Evolutionary conservation across 2,888 invertebrate genomes (phyloP).

Genomic region (Flabesymbios commensalis): DNA sequence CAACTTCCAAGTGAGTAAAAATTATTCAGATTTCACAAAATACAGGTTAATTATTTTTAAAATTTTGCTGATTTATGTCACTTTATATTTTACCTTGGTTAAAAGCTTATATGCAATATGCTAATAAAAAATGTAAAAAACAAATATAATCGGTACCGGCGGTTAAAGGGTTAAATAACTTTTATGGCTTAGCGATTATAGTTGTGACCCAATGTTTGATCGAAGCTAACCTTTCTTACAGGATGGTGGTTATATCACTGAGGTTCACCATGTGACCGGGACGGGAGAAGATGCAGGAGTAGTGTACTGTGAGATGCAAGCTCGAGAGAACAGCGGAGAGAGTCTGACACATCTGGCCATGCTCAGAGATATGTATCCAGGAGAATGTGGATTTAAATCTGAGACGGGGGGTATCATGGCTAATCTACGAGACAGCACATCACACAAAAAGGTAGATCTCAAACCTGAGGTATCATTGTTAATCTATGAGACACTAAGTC

Average conservation of each 20-base stretch:
- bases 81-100: too few species aligned
- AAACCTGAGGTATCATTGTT: neutral
- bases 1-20: too few species aligned
- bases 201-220: too few species aligned
- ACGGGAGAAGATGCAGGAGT: constrained; percentile 90
- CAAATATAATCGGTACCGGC: too few species aligned
- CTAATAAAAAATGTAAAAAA: too few species aligned
- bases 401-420: constrained; percentile 84
- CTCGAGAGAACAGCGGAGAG: constrained; percentile 79
- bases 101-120: too few species aligned
- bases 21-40: too few species aligned
- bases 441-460: constrained; percentile 74
- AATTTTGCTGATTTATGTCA: too few species aligned
- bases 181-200: too few species aligned
- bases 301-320: constrained; percentile 96
- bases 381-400: constrained; percentile 79
- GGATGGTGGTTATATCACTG: constrained; percentile 66
- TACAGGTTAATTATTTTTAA: too few species aligned
- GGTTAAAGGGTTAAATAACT: too few species aligned
- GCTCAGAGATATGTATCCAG: constrained; percentile 76
- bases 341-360: constrained; percentile 72
- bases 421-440: constrained; percentile 80
- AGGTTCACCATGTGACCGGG: constrained; percentile 88
- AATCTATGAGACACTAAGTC: neutral
- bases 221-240: too few species aligned